Evolutionary conservation across 1,140 invertebrate species (phyloP).

Genomic region (Leptinotarsa defecta): DNA sequence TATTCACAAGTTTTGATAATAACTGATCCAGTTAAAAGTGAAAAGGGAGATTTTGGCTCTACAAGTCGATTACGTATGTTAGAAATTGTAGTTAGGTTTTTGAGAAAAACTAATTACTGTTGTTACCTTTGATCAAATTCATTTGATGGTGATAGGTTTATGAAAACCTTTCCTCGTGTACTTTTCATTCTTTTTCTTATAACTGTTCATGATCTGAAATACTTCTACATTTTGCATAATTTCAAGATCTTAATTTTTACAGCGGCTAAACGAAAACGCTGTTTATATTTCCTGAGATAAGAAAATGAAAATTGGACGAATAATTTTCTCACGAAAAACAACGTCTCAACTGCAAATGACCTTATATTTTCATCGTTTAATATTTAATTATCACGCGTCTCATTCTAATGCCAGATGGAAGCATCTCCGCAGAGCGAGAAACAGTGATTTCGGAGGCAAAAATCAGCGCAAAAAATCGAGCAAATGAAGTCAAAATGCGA

Average conservation of each 20-base stretch:
- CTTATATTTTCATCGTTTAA: conserved; percentile 36
- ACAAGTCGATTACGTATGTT: no score
- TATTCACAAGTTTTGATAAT: no score
- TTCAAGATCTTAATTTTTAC: not conserved
- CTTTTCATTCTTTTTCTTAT: no score
- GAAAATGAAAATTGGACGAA: conserved; percentile 19
- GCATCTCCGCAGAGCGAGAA: conserved; percentile 21
- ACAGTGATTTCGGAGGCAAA: conserved; percentile 24
- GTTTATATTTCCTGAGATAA: conserved; percentile 17
- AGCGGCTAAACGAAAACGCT: conserved; percentile 7
- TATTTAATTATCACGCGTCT: conserved; percentile 34
- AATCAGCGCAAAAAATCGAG: conserved; percentile 39
- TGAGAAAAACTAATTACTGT: no score
- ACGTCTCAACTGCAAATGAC: conserved; percentile 27
- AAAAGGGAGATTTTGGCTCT: no score
- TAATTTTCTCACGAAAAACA: conserved; percentile 24
- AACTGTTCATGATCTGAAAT: no score
- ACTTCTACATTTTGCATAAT: no score
- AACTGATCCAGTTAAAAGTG: no score
- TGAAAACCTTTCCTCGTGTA: no score
- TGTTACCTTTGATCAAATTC: no score
- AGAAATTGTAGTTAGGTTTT: no score
- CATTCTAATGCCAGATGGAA: conserved; percentile 5
- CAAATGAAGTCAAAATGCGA: conserved; percentile 43
- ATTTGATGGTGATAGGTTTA: no score